Evolutionary conservation across 2,113 vertebrate species (phyloP).

Genomic region (Lophius piscatorius): DNA sequence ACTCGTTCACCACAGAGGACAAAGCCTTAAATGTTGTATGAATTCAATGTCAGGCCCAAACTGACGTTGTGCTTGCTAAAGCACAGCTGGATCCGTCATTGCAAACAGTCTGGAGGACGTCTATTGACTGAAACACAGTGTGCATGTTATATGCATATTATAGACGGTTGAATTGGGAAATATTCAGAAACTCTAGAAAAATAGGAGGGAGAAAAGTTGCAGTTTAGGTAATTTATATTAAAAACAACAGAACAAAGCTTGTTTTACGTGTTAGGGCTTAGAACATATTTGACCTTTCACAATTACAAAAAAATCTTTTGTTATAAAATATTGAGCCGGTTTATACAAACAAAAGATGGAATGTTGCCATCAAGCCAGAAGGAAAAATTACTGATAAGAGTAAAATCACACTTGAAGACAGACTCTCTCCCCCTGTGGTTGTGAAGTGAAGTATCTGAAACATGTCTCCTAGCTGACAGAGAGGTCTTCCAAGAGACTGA

Average conservation of each 20-base stretch:
- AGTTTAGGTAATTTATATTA: neutral
- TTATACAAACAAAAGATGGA: constrained; percentile 6
- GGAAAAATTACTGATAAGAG: constrained; percentile 24
- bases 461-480: constrained; percentile 38
- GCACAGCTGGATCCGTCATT: constrained; percentile 18
- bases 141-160: constrained; percentile 33
- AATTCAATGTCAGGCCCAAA: constrained; percentile 60
- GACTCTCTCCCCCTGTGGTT: constrained; percentile 45
- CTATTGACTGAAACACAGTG: constrained; percentile 16
- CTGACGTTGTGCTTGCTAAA: constrained; percentile 30
- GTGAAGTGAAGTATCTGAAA: constrained; percentile 49
- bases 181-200: neutral
- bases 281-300: too few relatives aligned
- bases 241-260: too few relatives aligned
- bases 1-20: constrained; percentile 48
- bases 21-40: constrained; percentile 65
- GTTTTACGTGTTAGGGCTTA: too few relatives aligned
- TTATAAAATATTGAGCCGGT: too few relatives aligned
- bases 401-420: constrained; percentile 14
- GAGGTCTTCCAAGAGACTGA: constrained; percentile 42
- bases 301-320: too few relatives aligned
- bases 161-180: constrained; percentile 23
- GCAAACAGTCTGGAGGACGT: constrained; percentile 39
- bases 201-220: too few relatives aligned
- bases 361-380: constrained; percentile 11